These are phyloP conservation scores for Cephus pulcher DNA, from an alignment of 2,888 invertebrate genomes.

Conservation along the genomic window DNA sequence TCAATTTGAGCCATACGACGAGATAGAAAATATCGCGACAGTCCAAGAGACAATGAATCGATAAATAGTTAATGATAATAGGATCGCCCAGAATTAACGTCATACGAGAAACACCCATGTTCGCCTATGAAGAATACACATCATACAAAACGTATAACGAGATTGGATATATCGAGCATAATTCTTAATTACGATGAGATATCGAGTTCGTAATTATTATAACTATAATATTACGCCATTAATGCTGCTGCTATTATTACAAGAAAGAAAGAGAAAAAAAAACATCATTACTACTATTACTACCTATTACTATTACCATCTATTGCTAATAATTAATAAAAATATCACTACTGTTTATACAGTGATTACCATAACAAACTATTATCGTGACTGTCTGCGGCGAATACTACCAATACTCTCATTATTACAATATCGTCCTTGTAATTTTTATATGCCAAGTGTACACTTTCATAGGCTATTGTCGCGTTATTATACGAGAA, in stretches of 20 bases:
- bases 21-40: too few species aligned
- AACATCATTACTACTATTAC: constrained; percentile 5
- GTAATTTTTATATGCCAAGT: constrained; percentile 58
- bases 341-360: constrained; percentile 36
- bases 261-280: not conserved
- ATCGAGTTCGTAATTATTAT: too few species aligned
- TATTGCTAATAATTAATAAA: constrained; percentile 26
- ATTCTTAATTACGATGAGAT: constrained; percentile 26
- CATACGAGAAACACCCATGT: too few species aligned
- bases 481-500: not conserved
- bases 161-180: constrained; percentile 11
- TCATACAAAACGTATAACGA: constrained; percentile 20
- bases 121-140: too few species aligned
- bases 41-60: too few species aligned
- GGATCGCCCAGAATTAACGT: too few species aligned
- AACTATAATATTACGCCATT: constrained; percentile 13
- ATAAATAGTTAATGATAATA: too few species aligned
- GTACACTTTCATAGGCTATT: constrained; percentile 46
- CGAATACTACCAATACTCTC: constrained; percentile 34
- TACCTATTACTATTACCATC: constrained; percentile 10
- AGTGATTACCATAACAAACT: constrained; percentile 22
- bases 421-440: constrained; percentile 45
- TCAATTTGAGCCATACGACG: too few species aligned
- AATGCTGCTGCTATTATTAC: not conserved
- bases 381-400: not conserved